Evolutionary conservation across 2,113 vertebrate genomes (phyloP).

Genomic region (Pachypanchax playfairii): DNA sequence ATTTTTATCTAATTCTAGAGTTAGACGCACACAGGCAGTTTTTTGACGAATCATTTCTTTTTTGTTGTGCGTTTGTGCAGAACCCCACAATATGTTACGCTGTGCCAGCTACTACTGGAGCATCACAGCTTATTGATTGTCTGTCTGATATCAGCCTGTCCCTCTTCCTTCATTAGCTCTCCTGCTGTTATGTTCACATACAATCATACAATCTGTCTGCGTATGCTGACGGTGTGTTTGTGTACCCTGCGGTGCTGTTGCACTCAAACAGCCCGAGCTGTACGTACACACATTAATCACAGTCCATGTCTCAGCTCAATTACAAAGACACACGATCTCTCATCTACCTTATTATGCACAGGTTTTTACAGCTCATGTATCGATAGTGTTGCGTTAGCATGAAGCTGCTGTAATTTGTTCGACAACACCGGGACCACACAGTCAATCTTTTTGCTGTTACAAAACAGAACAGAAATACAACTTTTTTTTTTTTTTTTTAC

Average conservation of each 20-base stretch:
- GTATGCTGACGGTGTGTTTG: conserved; percentile 59
- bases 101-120: conserved; percentile 41
- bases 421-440: conserved; percentile 53
- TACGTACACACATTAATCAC: conserved; percentile 73
- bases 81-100: conserved; percentile 37
- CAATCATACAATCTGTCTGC: conserved; percentile 14
- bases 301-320: conserved; percentile 57
- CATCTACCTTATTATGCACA: conserved; percentile 60
- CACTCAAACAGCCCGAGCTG: conserved; percentile 36
- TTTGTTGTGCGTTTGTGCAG: conserved; percentile 37
- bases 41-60: conserved; percentile 39
- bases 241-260: conserved; percentile 47
- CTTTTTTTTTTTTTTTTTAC: conserved; percentile 67
- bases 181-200: conserved; percentile 31
- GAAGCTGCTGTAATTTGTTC: conserved; percentile 59
- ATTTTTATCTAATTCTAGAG: neutral
- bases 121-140: conserved; percentile 55
- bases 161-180: conserved; percentile 37
- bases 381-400: conserved; percentile 39
- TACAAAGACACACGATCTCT: conserved; percentile 65
- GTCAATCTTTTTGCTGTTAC: conserved; percentile 60
- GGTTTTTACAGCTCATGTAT: conserved; percentile 44
- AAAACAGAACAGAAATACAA: conserved; percentile 32
- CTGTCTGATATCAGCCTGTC: conserved; percentile 47
- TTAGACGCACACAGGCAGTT: conserved; percentile 20